These are phyloP conservation scores for Drosophila setifemur DNA, from an alignment of 1,140 invertebrate species.

Conservation along the genomic window DNA sequence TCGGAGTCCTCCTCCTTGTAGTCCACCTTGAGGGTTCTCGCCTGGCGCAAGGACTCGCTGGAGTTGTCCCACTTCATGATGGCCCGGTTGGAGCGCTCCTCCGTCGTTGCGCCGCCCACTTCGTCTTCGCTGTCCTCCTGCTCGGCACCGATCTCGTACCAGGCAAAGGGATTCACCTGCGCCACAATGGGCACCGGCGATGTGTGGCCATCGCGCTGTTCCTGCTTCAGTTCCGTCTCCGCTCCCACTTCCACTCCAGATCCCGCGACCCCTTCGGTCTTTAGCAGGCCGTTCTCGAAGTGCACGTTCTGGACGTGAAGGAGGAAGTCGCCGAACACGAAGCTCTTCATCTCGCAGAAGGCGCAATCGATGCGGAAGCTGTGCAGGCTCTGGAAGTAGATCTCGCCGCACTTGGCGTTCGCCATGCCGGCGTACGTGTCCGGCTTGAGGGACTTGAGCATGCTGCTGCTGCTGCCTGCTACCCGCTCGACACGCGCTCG, in stretches of 20 bases:
- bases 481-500: too few relatives aligned
- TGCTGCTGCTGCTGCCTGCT: slow-evolving; percentile 35
- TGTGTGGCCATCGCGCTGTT: slow-evolving; percentile 1
- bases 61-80: slow-evolving; percentile 57
- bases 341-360: slow-evolving; percentile 71
- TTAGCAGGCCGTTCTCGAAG: slow-evolving; percentile 63
- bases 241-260: too few relatives aligned
- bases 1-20: slow-evolving; percentile 59
- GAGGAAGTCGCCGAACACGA: slow-evolving; percentile 67
- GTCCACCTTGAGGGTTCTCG: slow-evolving; percentile 41
- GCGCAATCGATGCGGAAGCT: slow-evolving; percentile 69
- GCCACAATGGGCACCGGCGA: slow-evolving; percentile 8
- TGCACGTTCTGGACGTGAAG: slow-evolving; percentile 68
- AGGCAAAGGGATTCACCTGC: slow-evolving; percentile 50
- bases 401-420: slow-evolving; percentile 75
- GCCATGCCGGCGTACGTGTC: slow-evolving; percentile 62
- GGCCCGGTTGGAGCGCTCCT: slow-evolving; percentile 5
- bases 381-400: slow-evolving; percentile 66
- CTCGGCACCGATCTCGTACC: slow-evolving; percentile 48
- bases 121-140: slow-evolving; percentile 28
- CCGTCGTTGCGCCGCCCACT: neutral
- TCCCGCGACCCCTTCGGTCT: too few relatives aligned
- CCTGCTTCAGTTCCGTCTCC: slow-evolving; percentile 33
- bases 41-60: slow-evolving; percentile 27
- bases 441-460: slow-evolving; percentile 62